phyloP scores from a whole-genome alignment of 2,797 vertebrate genomes.

The Falco concolor region DNA sequence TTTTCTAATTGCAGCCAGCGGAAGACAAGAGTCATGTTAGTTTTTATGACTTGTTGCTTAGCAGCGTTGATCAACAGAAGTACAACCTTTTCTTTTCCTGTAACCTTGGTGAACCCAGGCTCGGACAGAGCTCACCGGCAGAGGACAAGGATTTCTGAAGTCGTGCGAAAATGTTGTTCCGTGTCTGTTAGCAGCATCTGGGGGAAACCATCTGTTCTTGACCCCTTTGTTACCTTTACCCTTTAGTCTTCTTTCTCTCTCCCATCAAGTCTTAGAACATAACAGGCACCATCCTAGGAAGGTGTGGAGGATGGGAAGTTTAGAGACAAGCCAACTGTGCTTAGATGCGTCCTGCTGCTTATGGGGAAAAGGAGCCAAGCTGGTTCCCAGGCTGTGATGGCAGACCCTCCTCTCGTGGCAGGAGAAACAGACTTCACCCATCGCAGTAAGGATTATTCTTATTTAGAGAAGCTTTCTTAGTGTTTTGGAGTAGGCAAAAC shows the following conservation, averaged over 20 bases:
- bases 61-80: conserved; percentile 64
- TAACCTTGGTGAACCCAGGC: conserved; percentile 7
- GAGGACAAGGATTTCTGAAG: conserved; percentile 5
- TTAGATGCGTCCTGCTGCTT: conserved; percentile 38
- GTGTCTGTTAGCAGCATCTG: not conserved
- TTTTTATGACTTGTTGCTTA: conserved; percentile 67
- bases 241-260: conserved; percentile 46
- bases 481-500: not conserved
- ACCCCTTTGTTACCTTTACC: conserved; percentile 47
- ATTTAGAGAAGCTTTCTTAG: not conserved
- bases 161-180: not conserved
- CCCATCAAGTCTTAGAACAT: conserved; percentile 46
- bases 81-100: conserved; percentile 23
- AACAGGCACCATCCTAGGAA: conserved; percentile 24
- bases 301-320: conserved; percentile 34
- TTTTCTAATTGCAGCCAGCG: conserved; percentile 17
- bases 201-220: conserved; percentile 49
- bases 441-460: conserved; percentile 6
- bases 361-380: conserved; percentile 37
- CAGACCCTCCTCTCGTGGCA: not conserved
- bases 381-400: not conserved
- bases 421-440: conserved; percentile 1
- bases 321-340: not conserved
- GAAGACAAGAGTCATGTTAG: conserved; percentile 23
- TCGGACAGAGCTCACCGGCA: not conserved